Percentiles rank a stretch among this genome's conserved stretches.
These are phyloP conservation scores for Carduelis carduelis DNA, from an alignment of 2,797 vertebrate species.

Conservation along the genomic window DNA sequence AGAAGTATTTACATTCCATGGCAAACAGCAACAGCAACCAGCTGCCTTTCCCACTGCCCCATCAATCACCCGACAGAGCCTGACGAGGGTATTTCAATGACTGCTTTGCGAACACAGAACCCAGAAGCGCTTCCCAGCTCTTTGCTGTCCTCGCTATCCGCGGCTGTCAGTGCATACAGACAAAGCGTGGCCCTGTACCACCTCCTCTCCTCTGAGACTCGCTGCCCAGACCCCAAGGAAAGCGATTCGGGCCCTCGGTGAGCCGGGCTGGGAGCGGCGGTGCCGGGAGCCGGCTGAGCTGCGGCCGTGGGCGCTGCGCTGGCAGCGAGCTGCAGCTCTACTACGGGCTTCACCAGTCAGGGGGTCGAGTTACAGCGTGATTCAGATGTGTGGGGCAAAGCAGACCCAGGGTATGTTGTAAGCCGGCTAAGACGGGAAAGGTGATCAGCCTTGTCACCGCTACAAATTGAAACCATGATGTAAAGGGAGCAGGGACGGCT, in stretches of 20 bases:
- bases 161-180: accelerated
- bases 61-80: neutral
- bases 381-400: neutral
- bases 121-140: neutral
- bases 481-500: neutral
- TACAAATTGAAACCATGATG: constrained; percentile 33
- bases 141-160: accelerated
- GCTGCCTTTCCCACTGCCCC: neutral
- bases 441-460: neutral
- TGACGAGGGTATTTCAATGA: neutral
- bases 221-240: accelerated
- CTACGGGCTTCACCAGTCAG: neutral
- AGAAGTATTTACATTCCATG: neutral
- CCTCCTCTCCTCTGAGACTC: neutral
- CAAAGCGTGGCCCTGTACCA: accelerated
- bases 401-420: neutral
- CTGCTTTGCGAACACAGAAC: accelerated
- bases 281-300: neutral
- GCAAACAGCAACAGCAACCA: neutral
- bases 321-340: neutral
- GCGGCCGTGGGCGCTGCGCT: neutral
- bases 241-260: accelerated
- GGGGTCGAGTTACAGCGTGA: neutral
- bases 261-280: neutral
- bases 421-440: neutral